Evolutionary conservation across 2,888 invertebrate species (phyloP), one percentile per base, ranked within the genome.

Genomic region (Hypselothyrea guttata): DNA sequence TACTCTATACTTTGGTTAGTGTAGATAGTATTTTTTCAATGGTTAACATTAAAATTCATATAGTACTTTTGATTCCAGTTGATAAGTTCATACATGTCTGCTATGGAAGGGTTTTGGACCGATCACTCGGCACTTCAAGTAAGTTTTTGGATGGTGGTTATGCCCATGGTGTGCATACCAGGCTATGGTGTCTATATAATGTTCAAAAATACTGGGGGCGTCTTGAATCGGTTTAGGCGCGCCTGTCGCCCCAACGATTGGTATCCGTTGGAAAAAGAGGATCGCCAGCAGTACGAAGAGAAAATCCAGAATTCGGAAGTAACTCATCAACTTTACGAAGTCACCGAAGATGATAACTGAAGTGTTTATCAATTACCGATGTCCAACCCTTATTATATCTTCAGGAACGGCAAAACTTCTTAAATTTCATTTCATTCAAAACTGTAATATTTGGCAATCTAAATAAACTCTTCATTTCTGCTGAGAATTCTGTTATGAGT

Each of bases 231-330:
- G 0, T 75, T 89, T 9, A 72, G 54, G 9, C 81, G 84, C 27
- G 70, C 85, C 7, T 77, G 86, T 30, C 71, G 87, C 1, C 88
- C 90, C 5, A 87, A 84, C 7, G 89, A 90, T 60, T 90, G 89
- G 89, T 89, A 89, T 83, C 89, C 89, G 0, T 37, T 63, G 0
- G 86, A 88, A 42, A 62, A 81, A 44, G 69, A 73, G 16, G 73
- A 88, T 33, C 86, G 86, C 2, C 89, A 88, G 45, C 63, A 70
- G 9, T 89, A 90, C 57, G 87, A 88, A 38, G 87, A 87, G 15
- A 48, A 69, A 1, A 62, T 89, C 57, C 85, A 86, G 3, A 84
- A 86, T 56, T 60, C 79, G 1, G 89, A 89, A 16, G 67, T 82
- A 11, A 86, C 88, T 0, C 89, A 89, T 71, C 88, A 88, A 33